Conservation (phyloP, 2,113 vertebrate species). For the Gobiocypris rarus region DNA sequence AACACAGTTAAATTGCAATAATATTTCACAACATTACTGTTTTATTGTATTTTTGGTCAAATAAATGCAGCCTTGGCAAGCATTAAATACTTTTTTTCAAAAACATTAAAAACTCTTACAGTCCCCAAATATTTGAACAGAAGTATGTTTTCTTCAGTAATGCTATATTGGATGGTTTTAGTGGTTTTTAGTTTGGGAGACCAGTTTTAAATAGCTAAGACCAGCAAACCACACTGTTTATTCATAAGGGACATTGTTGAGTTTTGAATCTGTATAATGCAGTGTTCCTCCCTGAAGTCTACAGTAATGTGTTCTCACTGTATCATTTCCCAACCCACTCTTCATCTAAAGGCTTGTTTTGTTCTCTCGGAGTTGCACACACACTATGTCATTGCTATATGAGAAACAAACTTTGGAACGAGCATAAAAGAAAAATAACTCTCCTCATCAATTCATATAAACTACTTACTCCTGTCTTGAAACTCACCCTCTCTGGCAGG, state of each 20-base stretch:
- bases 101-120: no score
- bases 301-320: conserved; percentile 5
- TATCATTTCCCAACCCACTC: conserved; percentile 13
- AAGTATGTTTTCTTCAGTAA: background rate
- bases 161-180: background rate
- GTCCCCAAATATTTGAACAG: no score
- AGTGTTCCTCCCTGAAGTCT: background rate
- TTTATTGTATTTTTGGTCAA: background rate
- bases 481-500: conserved; percentile 12
- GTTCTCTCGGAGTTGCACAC: background rate
- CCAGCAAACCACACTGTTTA: background rate
- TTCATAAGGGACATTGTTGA: background rate
- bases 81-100: background rate
- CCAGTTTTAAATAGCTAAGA: background rate
- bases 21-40: background rate
- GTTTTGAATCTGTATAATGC: background rate
- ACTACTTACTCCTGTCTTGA: conserved; percentile 39
- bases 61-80: background rate
- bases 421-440: conserved; percentile 23
- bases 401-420: conserved; percentile 20
- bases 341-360: conserved; percentile 27
- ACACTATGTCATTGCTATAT: background rate
- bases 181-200: background rate
- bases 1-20: background rate
- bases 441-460: conserved; percentile 42